Evolutionary conservation across 2,113 vertebrate genomes (phyloP), one percentile per base, ranked within the genome.

Genomic region (Albula glossodonta): DNA sequence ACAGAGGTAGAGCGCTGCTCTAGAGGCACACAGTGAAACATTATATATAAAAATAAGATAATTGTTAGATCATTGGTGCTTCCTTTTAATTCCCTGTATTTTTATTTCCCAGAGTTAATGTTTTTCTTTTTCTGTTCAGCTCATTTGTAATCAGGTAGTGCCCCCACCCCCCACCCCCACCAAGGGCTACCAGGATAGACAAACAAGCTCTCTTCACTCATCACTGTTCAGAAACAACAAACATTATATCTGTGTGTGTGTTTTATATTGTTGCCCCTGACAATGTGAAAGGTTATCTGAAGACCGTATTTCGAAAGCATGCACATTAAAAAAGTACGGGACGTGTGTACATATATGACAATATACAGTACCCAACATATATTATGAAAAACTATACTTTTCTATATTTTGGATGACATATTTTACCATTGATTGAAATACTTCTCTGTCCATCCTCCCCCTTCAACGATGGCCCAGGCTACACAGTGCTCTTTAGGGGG

Each of bases 51-150:
- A 87, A 87, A 86, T 84, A 88, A 84, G 82, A 87, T 89, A 86
- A 86, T 81, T 87, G 85, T 87, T 87, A 87, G 83, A 86, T 89
- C 83, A 84, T 89, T 83, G 87, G 88, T 88, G 89, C 89, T 90
- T 91, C 89, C 86, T 87, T 88, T 87, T 60, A 53, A 25, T 88
- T 74, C 82, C 81, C 31, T 41, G 31, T 41, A 41, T 11, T 83
- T 88, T 83, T 83, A 41, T 74, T 83, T 87, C 60, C 60, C 86
- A 41, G 48, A 85, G 82, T 82, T 83, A 79, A 60, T 52, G 70
- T 87, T 85, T 86, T 86, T 88, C 48, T 88, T 79, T 56, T 41
- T 86, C 78, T 82, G 22, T 31, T 63, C 53, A 78, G 50, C 48
- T 51, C 13, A 66, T 51, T 51, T 81, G 83, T 83, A 86, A 50